These are phyloP conservation scores for Enteromius paludinosus DNA, from an alignment of 2,797 vertebrate genomes.

Conservation along the genomic window DNA sequence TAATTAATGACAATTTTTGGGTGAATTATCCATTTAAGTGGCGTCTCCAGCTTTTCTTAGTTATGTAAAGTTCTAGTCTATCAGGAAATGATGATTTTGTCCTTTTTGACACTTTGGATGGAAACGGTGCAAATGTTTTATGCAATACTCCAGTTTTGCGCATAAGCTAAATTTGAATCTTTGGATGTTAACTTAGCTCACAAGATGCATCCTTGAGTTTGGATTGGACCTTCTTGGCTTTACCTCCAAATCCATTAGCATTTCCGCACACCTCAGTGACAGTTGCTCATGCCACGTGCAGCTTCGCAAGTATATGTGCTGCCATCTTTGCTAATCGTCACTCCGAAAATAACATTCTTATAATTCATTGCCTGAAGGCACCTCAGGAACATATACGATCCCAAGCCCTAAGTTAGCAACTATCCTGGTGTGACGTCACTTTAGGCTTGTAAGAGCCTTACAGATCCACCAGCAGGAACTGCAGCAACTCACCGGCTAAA, in stretches of 20 bases:
- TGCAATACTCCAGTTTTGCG: not conserved
- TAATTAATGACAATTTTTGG: too few relatives aligned
- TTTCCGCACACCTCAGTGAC: not conserved
- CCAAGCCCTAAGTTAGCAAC: not conserved
- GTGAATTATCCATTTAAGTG: too few relatives aligned
- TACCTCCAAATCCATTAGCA: not conserved
- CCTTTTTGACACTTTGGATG: too few relatives aligned
- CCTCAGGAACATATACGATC: not conserved
- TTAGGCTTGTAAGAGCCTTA: not conserved
- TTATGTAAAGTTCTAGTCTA: too few relatives aligned
- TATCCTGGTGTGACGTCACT: not conserved
- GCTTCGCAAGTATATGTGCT: not conserved
- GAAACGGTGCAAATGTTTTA: not conserved
- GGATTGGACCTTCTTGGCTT: too few relatives aligned
- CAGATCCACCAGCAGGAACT: not conserved
- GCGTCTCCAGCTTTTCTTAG: too few relatives aligned
- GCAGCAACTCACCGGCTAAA: not conserved
- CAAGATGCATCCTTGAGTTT: too few relatives aligned
- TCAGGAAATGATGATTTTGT: too few relatives aligned
- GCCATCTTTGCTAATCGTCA: slow-evolving; percentile 9
- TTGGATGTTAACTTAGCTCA: not conserved
- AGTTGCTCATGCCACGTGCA: not conserved
- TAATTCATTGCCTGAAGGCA: not conserved
- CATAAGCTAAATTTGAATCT: not conserved
- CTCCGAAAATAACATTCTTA: not conserved